These are phyloP conservation scores for Tipula lateralis DNA, from an alignment of 2,888 invertebrate species.

Conservation along the genomic window DNA sequence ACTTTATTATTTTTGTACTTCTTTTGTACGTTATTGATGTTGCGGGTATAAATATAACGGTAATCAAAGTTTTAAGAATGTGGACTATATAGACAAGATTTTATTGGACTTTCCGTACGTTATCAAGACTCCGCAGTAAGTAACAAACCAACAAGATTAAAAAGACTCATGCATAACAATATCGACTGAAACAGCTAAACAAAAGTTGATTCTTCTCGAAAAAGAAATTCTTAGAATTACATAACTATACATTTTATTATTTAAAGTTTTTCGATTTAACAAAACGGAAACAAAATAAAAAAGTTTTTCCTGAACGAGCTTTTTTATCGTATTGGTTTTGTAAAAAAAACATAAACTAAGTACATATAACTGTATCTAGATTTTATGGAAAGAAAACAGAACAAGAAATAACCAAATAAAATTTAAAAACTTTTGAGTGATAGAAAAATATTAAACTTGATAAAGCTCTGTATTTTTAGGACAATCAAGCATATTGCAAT, in stretches of 20 bases:
- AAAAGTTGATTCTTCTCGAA: not conserved
- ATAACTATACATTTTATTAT: not conserved
- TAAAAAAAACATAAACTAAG: not conserved
- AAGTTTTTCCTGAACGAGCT: not conserved
- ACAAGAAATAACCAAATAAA: not conserved
- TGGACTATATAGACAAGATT: not conserved
- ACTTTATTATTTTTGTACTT: not conserved
- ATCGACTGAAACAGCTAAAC: not conserved
- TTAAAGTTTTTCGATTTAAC: constrained; percentile 24
- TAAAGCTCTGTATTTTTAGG: not conserved
- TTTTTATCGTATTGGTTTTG: not conserved
- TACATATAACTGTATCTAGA: not conserved
- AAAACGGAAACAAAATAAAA: not conserved
- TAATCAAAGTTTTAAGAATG: not conserved
- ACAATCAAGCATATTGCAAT: constrained; percentile 1
- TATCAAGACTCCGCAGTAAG: too few species aligned
- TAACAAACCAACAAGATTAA: not conserved
- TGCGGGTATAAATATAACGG: not conserved
- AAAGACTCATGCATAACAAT: not conserved
- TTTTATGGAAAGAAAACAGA: not conserved
- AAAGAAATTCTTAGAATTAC: not conserved
- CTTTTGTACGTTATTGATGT: not conserved
- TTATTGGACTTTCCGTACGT: not conserved
- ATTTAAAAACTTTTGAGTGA: not conserved
- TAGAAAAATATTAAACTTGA: not conserved